Conservation (phyloP, 1,140 invertebrate genomes). For the Calycopis cecrops region DNA sequence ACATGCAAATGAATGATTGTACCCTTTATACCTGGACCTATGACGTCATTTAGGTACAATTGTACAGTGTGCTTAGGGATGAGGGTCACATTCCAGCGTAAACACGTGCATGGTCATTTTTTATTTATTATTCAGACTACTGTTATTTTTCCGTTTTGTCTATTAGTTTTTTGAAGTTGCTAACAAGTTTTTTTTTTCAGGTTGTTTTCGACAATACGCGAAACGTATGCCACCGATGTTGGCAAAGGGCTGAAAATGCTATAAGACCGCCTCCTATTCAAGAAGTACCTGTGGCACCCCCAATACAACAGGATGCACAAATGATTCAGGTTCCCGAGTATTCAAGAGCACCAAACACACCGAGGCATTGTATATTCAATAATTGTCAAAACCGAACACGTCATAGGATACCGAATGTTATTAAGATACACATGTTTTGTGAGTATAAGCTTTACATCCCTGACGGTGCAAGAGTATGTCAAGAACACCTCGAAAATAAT, state of each 20-base stretch:
- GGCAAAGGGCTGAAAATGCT: slow-evolving; percentile 10
- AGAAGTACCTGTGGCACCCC: background rate
- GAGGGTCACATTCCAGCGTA: too few relatives aligned
- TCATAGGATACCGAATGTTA: background rate
- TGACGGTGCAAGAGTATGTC: background rate
- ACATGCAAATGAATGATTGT: slow-evolving; percentile 1
- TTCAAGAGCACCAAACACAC: slow-evolving; percentile 1
- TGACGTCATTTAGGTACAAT: too few relatives aligned
- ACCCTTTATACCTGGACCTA: background rate
- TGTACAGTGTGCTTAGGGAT: too few relatives aligned
- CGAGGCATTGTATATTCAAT: slow-evolving; percentile 1
- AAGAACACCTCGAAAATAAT: background rate
- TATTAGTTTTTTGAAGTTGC: too few relatives aligned
- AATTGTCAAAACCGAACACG: background rate
- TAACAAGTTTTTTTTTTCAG: too few relatives aligned
- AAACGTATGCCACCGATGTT: slow-evolving; percentile 6
- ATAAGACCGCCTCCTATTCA: background rate
- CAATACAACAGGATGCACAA: too few relatives aligned
- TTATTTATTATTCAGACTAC: too few relatives aligned
- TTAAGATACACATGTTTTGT: background rate
- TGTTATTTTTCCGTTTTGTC: too few relatives aligned
- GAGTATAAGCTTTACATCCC: slow-evolving; percentile 8
- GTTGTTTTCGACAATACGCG: slow-evolving; percentile 3
- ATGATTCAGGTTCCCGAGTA: slow-evolving; percentile 8
- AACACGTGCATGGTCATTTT: too few relatives aligned